Conservation (phyloP, 1,140 invertebrate genomes). For the Drosophila pseudoobscura region DNA sequence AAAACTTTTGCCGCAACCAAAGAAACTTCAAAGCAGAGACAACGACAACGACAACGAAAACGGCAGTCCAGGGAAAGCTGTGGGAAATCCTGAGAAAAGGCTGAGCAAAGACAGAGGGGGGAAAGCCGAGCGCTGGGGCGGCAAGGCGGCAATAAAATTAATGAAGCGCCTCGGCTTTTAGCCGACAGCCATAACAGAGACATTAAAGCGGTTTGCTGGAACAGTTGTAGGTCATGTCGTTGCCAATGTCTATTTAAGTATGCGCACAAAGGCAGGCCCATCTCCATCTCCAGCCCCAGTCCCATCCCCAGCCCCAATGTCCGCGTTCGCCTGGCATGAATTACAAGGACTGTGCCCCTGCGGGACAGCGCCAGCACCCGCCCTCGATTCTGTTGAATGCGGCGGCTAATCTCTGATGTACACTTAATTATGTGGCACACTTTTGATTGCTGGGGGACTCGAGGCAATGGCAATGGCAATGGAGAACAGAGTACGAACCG, state of each 20-base stretch:
- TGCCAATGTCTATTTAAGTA: conserved; percentile 76
- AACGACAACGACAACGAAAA: conserved; percentile 19
- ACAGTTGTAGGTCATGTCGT: conserved; percentile 49
- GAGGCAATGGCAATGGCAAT: conserved; percentile 10
- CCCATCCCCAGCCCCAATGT: too few species aligned
- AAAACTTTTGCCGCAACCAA: conserved; percentile 66
- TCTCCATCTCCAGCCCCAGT: too few species aligned
- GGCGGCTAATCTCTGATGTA: conserved; percentile 78
- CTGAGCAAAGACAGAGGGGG: neutral
- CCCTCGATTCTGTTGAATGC: conserved; percentile 50
- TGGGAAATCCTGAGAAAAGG: neutral
- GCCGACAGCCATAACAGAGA: conserved; percentile 60
- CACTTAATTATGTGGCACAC: conserved; percentile 76
- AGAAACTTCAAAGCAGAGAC: conserved; percentile 70
- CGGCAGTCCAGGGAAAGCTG: conserved; percentile 34
- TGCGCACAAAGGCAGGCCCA: conserved; percentile 61
- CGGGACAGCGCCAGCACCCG: conserved; percentile 22
- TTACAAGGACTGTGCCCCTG: conserved; percentile 26
- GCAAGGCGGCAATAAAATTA: conserved; percentile 73
- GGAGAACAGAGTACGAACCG: conserved; percentile 9
- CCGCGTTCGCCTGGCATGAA: conserved; percentile 27
- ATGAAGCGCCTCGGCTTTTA: conserved; percentile 73
- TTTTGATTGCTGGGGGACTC: conserved; percentile 58
- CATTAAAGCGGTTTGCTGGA: conserved; percentile 68
- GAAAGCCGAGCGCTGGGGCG: conserved; percentile 11